Conservation (phyloP, 2,797 vertebrate genomes). For the Mionectes olivaceus region DNA sequence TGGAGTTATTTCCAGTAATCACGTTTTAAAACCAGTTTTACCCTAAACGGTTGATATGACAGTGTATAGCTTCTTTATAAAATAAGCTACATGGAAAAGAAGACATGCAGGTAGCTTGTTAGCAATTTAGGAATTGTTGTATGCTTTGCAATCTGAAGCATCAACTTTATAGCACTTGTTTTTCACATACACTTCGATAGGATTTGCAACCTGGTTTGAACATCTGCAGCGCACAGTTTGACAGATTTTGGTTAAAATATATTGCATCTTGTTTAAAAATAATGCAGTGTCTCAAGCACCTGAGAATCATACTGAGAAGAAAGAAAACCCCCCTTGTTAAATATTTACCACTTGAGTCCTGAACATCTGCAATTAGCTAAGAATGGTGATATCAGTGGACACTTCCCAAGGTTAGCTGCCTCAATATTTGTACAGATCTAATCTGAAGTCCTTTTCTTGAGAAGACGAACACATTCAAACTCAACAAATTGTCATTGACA, state of each 20-base stretch:
- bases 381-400: conserved; percentile 61
- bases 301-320: background rate
- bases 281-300: background rate
- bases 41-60: background rate
- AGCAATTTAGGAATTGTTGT: background rate
- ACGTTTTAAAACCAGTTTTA: background rate
- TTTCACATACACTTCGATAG: background rate
- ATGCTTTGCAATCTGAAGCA: background rate
- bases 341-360: conserved; percentile 62
- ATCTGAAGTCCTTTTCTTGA: conserved; percentile 35
- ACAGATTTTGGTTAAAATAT: conserved; percentile 1
- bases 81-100: background rate
- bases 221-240: background rate
- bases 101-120: background rate
- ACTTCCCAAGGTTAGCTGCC: conserved; percentile 46
- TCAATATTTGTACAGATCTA: conserved; percentile 51
- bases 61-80: background rate
- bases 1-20: background rate
- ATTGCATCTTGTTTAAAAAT: conserved; percentile 26
- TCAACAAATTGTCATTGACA: conserved; percentile 64
- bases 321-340: conserved; percentile 32
- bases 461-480: conserved; percentile 37
- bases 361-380: conserved; percentile 71
- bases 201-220: background rate
- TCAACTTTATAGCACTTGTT: background rate